These are phyloP conservation scores for Avahi laniger DNA, from an alignment of 2,797 vertebrate species.

Conservation along the genomic window DNA sequence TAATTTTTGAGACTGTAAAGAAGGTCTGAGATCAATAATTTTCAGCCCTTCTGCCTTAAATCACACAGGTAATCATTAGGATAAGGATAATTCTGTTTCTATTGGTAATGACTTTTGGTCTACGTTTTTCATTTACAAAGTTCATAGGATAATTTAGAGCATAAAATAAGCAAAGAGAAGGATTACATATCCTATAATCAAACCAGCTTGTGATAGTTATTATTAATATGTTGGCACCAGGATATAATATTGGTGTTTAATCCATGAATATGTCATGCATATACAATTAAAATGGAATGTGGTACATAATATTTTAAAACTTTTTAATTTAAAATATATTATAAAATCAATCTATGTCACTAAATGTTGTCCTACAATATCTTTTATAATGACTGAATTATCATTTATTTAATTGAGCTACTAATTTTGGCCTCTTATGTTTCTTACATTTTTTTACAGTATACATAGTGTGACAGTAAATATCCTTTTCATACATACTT, in stretches of 20 bases:
- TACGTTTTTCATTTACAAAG: background rate
- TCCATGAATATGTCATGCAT: background rate
- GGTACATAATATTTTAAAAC: background rate
- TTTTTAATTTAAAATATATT: constrained; percentile 31
- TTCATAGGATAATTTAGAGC: background rate
- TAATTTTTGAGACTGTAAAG: background rate
- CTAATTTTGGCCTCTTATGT: background rate
- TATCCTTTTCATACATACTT: background rate
- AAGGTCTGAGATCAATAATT: background rate
- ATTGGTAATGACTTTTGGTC: background rate
- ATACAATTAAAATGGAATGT: background rate
- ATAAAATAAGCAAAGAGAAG: constrained; percentile 35
- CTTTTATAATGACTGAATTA: background rate
- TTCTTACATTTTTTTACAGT: background rate
- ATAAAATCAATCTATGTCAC: background rate
- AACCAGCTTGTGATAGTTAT: background rate
- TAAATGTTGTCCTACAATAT: background rate
- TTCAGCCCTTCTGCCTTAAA: background rate
- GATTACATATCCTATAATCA: background rate
- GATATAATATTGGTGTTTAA: background rate
- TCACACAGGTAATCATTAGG: background rate
- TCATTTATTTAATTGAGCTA: background rate
- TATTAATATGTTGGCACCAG: background rate
- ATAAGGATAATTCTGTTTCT: background rate
- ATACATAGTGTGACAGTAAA: background rate